Conservation (phyloP, 2,888 invertebrate genomes). For the Drepanosiphum platanoidis region DNA sequence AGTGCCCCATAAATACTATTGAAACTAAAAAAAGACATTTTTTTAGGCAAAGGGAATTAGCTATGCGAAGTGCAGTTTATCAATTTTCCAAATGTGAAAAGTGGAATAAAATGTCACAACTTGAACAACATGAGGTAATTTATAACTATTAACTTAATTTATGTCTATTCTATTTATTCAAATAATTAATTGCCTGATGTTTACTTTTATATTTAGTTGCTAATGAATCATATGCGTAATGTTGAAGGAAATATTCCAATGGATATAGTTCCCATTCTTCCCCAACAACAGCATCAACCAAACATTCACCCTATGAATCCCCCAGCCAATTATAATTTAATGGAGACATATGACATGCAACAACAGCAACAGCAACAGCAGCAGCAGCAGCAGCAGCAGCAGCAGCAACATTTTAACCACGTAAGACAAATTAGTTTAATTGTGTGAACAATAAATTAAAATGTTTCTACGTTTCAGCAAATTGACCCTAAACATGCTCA, state of each 20-base stretch:
- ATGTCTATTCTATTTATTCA: too few relatives aligned
- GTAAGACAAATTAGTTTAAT: conserved; percentile 17
- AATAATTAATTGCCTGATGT: too few relatives aligned
- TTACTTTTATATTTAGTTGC: conserved; percentile 13
- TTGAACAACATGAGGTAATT: conserved; percentile 69
- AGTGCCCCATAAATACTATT: background rate
- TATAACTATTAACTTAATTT: background rate
- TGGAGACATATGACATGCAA: conserved; percentile 54
- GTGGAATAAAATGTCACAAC: conserved; percentile 69
- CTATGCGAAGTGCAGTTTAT: conserved; percentile 63
- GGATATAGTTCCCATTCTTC: conserved; percentile 37
- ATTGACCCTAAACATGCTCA: conserved; percentile 54
- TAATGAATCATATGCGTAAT: conserved; percentile 55
- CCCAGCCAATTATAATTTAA: conserved; percentile 51
- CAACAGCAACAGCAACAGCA: conserved; percentile 45
- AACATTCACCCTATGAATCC: conserved; percentile 49
- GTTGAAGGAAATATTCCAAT: conserved; percentile 56
- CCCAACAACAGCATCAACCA: conserved; percentile 37
- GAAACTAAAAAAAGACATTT: background rate
- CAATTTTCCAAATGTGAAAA: conserved; percentile 68
- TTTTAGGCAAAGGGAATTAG: conserved; percentile 62
- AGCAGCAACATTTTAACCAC: conserved; percentile 56
- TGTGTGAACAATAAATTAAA: background rate
- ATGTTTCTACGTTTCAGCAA: conserved; percentile 17
- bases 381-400: conserved; percentile 49